Evolutionary conservation across 2,888 invertebrate species (phyloP).

Genomic region (Andrena bucephala): DNA sequence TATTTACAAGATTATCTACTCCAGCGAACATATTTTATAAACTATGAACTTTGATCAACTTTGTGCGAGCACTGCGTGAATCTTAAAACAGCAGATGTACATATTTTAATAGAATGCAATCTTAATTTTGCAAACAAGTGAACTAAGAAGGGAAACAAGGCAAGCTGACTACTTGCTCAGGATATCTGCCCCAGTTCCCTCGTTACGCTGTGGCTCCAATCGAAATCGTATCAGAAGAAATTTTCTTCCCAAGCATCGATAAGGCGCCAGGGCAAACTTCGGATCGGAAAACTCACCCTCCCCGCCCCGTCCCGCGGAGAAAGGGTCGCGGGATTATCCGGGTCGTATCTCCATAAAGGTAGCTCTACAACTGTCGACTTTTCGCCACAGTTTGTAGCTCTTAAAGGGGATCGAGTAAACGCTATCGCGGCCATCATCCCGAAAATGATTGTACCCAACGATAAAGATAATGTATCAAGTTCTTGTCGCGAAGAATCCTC

Average conservation of each 20-base stretch:
- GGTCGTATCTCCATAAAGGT: slow-evolving; percentile 71
- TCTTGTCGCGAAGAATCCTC: not conserved
- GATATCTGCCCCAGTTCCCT: not conserved
- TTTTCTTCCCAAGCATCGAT: slow-evolving; percentile 48
- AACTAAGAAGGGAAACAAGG: not conserved
- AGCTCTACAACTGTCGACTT: slow-evolving; percentile 54
- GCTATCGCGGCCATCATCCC: not conserved
- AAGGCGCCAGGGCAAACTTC: slow-evolving; percentile 37
- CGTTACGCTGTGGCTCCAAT: not conserved
- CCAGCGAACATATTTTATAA: no score
- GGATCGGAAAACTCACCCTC: slow-evolving; percentile 42
- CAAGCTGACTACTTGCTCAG: not conserved
- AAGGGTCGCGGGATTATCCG: slow-evolving; percentile 66
- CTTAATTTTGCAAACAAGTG: not conserved
- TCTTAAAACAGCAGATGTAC: no score
- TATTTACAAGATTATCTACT: no score
- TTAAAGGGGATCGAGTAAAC: slow-evolving; percentile 56
- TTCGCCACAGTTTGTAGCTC: slow-evolving; percentile 58
- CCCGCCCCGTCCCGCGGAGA: slow-evolving; percentile 2
- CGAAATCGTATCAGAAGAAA: slow-evolving; percentile 27
- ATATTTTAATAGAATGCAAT: no score
- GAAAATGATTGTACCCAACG: slow-evolving; percentile 10
- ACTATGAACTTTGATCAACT: no score
- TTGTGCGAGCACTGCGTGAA: no score
- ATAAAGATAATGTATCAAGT: slow-evolving; percentile 9